Conservation (phyloP, 1,140 invertebrate species). For the Diorhabda elongata region DNA sequence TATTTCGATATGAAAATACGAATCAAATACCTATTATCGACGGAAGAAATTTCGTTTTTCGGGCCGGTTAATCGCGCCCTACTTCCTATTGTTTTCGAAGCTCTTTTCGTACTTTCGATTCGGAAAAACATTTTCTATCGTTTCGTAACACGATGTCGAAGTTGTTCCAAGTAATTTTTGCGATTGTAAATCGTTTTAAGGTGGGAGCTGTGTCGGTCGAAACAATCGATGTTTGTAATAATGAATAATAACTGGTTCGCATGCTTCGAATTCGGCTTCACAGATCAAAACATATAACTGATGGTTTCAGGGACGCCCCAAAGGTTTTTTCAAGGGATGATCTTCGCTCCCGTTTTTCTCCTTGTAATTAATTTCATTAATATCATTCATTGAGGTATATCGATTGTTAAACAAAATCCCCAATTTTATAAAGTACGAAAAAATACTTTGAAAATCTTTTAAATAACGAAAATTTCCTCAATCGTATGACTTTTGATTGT, state of each 20-base stretch:
- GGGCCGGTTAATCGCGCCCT: not conserved
- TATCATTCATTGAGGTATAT: too few species aligned
- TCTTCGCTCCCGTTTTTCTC: too few species aligned
- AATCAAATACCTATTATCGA: not conserved
- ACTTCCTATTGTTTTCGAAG: not conserved
- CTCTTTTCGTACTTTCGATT: not conserved
- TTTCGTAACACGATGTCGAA: conserved; percentile 1
- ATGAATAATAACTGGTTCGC: conserved; percentile 21
- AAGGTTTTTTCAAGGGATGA: not conserved
- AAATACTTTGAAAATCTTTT: too few species aligned
- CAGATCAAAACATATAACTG: conserved; percentile 21
- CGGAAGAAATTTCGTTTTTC: conserved; percentile 5
- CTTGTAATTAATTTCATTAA: too few species aligned
- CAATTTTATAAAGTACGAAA: too few species aligned
- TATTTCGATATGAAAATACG: too few species aligned
- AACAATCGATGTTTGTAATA: conserved; percentile 21
- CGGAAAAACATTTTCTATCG: not conserved
- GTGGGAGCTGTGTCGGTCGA: conserved; percentile 6
- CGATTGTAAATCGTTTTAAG: conserved; percentile 18
- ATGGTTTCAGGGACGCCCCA: conserved; percentile 10
- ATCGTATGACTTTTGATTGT: too few species aligned
- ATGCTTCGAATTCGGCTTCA: conserved; percentile 19
- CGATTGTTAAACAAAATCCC: too few species aligned
- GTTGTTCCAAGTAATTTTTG: conserved; percentile 11
- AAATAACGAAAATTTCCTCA: too few species aligned